Percentiles rank a stretch among this genome's conserved stretches.
Conservation (phyloP, 2,797 vertebrate genomes). For the Platyrinchus mystaceus region DNA sequence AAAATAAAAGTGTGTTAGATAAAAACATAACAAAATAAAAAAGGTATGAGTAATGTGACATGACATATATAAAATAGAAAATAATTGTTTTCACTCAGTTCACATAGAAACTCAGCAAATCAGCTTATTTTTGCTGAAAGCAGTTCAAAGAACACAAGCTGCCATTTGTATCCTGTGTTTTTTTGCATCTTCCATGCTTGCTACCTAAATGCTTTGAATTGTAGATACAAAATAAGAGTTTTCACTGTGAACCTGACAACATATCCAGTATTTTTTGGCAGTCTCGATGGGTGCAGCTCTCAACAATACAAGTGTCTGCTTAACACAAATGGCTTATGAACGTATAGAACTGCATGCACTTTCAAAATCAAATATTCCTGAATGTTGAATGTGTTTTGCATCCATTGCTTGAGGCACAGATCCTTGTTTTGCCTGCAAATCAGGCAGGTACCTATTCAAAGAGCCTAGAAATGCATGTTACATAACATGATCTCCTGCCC, state of each 20-base stretch:
- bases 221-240: not conserved
- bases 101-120: not conserved
- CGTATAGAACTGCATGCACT: not conserved
- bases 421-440: not conserved
- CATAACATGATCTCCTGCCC: not conserved
- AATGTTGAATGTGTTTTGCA: not conserved
- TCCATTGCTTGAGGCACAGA: not conserved
- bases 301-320: not conserved
- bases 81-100: conserved; percentile 12
- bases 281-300: not conserved
- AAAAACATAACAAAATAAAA: not conserved
- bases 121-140: not conserved
- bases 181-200: not conserved
- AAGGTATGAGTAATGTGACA: not conserved
- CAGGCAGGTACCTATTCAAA: not conserved
- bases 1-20: conserved; percentile 47
- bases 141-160: not conserved
- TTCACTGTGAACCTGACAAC: not conserved
- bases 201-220: not conserved
- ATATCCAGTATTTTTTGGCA: not conserved
- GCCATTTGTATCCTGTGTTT: not conserved
- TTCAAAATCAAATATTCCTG: not conserved
- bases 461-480: not conserved
- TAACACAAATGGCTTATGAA: not conserved
- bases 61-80: not conserved